Base-by-base conservation (phyloP, 1,140 invertebrate species). In the Drosophila nigromelanica region DNA sequence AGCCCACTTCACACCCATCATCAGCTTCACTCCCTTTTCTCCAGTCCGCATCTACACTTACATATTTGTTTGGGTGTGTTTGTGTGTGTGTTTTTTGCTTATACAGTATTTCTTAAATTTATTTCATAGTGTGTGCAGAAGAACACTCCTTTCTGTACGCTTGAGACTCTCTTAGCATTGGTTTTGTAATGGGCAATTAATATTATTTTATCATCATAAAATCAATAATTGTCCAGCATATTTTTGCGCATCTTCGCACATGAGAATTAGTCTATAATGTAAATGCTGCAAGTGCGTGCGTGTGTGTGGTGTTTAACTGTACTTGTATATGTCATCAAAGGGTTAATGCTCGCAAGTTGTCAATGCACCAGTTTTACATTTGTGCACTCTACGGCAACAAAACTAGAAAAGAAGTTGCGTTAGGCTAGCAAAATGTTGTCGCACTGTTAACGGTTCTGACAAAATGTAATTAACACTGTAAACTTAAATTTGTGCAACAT, bases 81-180 rank as follows among this genome's bases (percentile, higher is more conserved):
- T 63, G 58, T 51, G 43, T 42, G 50, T 27, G 39, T 69, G 58
- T 62, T 47, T 72, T 75, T 87, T 78, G 73, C 77, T 67, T 89
- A 79, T 83, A 87, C 76, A 79, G 79, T 79, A 77, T 80, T 80
- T 79, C 33, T 89, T 83, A 89, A 87, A 83, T 83, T 83, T 83
- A 89, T 89, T 83, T 83, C 73, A 87, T 83, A 80, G 69, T 85
- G 61, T 66, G 47, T 58, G 37, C 43, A 33, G 45, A 58, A 27
- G 18, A 39, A 62, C 55, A 27, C 59, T 73, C 11, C 55, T 18
- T 39, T 68, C 40, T 42, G 14, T n/a, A 40, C 12, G 24, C 27
- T 33, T 33, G 24, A 50, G 11, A 4, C 30, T 56, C 47, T 45
- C 52, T 50, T 63, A 2, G 27, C 27, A 27, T 27, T 27, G 27